Evolutionary conservation across 1,140 invertebrate species (phyloP).

Genomic region (Capitella teleta): DNA sequence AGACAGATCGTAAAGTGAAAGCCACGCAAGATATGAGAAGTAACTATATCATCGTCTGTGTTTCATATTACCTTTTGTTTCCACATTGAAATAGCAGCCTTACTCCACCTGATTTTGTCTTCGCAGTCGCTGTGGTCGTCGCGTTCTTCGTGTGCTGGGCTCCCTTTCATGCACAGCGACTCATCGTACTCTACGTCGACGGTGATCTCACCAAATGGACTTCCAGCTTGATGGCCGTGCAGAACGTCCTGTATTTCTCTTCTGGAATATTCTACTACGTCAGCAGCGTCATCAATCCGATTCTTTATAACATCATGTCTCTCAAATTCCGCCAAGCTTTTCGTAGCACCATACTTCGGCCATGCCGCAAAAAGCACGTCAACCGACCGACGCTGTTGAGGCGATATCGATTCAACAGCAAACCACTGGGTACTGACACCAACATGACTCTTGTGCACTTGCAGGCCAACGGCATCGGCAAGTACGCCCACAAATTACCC

Average conservation of each 20-base stretch:
- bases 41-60: too few relatives aligned
- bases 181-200: conserved; percentile 66
- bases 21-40: too few relatives aligned
- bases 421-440: neutral
- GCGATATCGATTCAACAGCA: neutral
- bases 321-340: conserved; percentile 71
- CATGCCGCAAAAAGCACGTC: conserved; percentile 10
- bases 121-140: conserved; percentile 75
- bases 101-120: conserved; percentile 12
- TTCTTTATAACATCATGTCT: conserved; percentile 85
- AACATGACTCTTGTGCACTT: neutral
- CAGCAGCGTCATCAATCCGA: conserved; percentile 78
- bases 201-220: too few relatives aligned
- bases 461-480: neutral
- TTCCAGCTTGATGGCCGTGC: conserved; percentile 37
- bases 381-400: neutral
- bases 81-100: too few relatives aligned
- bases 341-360: conserved; percentile 31
- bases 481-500: neutral
- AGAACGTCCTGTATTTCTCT: conserved; percentile 15
- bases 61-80: too few relatives aligned
- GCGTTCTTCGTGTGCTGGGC: conserved; percentile 90
- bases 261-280: conserved; percentile 64
- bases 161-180: conserved; percentile 78
- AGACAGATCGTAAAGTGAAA: too few relatives aligned